phyloP scores from a whole-genome alignment of 2,797 vertebrate genomes.

The Chiroxiphia lanceolata region DNA sequence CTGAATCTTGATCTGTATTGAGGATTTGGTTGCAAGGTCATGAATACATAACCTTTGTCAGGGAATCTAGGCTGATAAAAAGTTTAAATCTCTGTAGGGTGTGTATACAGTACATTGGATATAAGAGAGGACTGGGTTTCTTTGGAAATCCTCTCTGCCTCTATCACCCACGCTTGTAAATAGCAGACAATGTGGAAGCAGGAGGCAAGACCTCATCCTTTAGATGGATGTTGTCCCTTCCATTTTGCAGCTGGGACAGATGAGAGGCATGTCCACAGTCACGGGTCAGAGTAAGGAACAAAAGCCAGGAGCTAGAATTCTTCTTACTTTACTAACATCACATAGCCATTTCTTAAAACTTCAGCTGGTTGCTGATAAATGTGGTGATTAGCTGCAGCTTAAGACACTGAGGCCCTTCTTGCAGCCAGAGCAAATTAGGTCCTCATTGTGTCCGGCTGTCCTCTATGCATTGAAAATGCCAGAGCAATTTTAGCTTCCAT shows the following conservation, averaged over 20 bases:
- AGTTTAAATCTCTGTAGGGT: neutral
- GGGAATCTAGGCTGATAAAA: neutral
- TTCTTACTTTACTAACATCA: neutral
- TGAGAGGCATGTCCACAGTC: neutral
- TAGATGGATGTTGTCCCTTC: neutral
- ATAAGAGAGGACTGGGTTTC: neutral
- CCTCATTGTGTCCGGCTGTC: neutral
- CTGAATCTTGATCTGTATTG: neutral
- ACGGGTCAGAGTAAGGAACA: neutral
- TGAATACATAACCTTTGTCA: fast-evolving
- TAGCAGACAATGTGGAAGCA: neutral
- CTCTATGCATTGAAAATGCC: neutral
- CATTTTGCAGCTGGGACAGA: neutral
- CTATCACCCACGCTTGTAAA: neutral
- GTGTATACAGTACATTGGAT: neutral
- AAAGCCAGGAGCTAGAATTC: neutral
- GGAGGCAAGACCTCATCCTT: neutral
- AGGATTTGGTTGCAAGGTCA: neutral
- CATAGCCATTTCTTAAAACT: neutral
- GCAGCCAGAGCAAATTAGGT: neutral
- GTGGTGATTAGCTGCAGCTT: neutral
- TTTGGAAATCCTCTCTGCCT: neutral
- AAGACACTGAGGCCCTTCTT: neutral
- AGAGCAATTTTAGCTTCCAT: neutral
- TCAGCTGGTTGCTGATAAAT: neutral